Base-by-base conservation (phyloP, 2,113 vertebrate genomes). In the Myotis davidii region DNA sequence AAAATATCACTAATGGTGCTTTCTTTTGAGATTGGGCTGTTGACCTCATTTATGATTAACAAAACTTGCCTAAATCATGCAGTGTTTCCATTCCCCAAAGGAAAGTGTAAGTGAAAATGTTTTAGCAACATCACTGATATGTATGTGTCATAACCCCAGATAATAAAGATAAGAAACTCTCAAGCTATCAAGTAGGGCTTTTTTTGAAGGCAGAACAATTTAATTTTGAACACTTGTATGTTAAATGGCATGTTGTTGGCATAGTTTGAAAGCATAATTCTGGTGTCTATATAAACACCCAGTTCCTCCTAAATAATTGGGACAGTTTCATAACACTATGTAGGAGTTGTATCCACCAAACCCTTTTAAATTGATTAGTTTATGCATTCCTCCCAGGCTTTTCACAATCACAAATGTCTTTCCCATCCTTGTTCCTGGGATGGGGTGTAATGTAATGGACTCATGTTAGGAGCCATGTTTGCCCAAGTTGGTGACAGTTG, bases 11-110 rank as follows among this genome's bases (percentile, higher is more conserved):
- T 95, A 94, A 50, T 79, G 67, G 29, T 87, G 72, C 81, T 94
- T 93, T 50, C 87, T 95, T 96, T 69, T 65, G 82, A 77, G 65
- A 77, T 94, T 67, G 52, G 94, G 72, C 82, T 92, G 94, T 97
- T 96, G 95, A 90, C 94, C 95, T 96, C 91, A 96, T 96, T 92
- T 92, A 95, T 93, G 65, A 97, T 69, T 12, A 81, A 67, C 72
- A 90, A 84, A 90, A 89, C n/a, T 74, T 85, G 65, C 69, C 90
- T 52, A 76, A 70, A 76, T 94, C 48, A 8, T 27, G 48, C n/a
- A 8, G 9, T 27, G 9, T 16, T 59, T 54, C 48, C 12, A 21
- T n/a, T 23, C 39, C 27, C 32, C 39, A 42, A 88, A 81, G 76
- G 87, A 42, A 69, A 61, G 78, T 34, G 82, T 67, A 42, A 7